Evolutionary conservation across 2,888 invertebrate genomes (phyloP), one percentile per base, ranked within the genome.

Genomic region (Blastobasis lacticolella): DNA sequence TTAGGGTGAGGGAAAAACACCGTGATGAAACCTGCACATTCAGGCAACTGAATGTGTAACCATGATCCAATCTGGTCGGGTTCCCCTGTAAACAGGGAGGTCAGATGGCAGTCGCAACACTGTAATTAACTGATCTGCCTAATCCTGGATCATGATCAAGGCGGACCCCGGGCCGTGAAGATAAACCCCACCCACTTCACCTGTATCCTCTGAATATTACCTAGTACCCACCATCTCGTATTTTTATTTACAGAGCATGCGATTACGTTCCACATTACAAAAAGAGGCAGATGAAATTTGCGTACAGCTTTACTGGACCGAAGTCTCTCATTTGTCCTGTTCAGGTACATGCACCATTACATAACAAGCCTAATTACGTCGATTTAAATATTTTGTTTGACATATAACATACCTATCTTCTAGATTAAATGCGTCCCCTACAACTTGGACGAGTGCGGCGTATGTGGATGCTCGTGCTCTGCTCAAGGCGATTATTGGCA

Each of bases 401-500:
- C 10, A 9, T 37, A 40, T 23, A 23, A 23, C 1, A 45, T n/a
- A 42, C 9, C 37, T 46, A 44, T 46, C 57, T 42, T 37, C 53
- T 46, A 89, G 89, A 87, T 89, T 55, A 88, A 89, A 76, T 89
- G 89, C 55, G 83, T 89, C 1, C 88, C 89, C 0, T 88, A 86
- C 61, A 89, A 89, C 58, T 71, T 87, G 64, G 89, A 89, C 49
- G 62, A 72, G 5, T 89, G 89, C 59, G 81, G 73, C n/a, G 69
- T 60, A 1, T 88, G 89, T 50, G 82, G 81, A 0, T 82, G 83
- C 54, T 81, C 78, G 0, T 89, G 89, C 56, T 84, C 86, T 0
- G 74, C 75, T 3, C 87, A 88, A 56, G 91, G 91, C 1, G 91
- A 91, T 64, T 91, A 91, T 60, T 91, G 90, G 87, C 90, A 89